phyloP scores from a whole-genome alignment of 2,113 vertebrate species.

The Menidia beryllina region DNA sequence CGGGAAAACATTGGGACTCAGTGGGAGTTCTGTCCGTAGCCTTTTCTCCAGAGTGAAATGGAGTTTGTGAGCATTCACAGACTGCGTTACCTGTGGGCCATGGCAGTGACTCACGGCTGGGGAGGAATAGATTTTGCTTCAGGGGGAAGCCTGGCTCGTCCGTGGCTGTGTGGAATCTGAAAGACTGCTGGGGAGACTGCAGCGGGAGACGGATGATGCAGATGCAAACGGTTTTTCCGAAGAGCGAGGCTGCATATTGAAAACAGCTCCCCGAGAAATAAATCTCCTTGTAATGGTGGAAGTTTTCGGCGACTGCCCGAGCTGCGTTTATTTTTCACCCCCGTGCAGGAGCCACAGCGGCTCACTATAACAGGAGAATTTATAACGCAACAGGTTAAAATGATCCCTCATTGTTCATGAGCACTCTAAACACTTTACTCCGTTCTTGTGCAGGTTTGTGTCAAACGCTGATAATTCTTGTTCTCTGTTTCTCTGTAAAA shows the following conservation, averaged over 20 bases:
- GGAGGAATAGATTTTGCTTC: conserved; percentile 39
- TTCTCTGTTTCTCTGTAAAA: too few species aligned
- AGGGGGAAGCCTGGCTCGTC: conserved; percentile 12
- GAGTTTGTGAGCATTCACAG: conserved; percentile 40
- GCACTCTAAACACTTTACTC: not conserved
- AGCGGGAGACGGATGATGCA: conserved; percentile 14
- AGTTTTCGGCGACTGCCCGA: not conserved
- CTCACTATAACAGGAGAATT: conserved; percentile 1
- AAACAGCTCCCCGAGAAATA: not conserved
- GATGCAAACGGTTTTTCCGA: not conserved
- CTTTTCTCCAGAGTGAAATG: conserved; percentile 33
- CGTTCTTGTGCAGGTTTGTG: too few species aligned
- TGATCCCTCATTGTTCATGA: not conserved
- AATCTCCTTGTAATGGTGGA: not conserved
- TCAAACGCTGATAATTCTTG: too few species aligned
- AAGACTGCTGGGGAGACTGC: not conserved
- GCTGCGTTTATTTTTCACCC: too few species aligned
- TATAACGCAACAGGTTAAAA: not conserved
- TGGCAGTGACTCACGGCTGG: conserved; percentile 14
- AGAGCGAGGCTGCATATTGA: not conserved
- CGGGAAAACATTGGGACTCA: conserved; percentile 12
- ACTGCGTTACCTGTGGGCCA: conserved; percentile 37
- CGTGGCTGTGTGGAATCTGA: not conserved
- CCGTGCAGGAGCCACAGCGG: not conserved
- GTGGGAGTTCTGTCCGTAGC: conserved; percentile 20